Conservation (phyloP, 2,113 vertebrate genomes). For the Rissa tridactyla region DNA sequence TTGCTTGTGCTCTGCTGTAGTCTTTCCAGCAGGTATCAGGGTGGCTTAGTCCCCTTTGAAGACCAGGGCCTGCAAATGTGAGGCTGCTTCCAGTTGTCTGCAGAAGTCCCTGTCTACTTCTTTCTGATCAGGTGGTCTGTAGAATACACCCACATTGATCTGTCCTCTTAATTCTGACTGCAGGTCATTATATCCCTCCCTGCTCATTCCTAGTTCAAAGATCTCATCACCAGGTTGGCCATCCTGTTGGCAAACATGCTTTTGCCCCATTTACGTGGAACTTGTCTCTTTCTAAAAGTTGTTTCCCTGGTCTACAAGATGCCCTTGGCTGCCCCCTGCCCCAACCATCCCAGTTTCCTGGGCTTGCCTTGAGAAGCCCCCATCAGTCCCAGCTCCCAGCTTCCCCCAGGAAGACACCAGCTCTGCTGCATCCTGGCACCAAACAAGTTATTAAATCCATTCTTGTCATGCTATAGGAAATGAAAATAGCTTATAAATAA, state of each 20-base stretch:
- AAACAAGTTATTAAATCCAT: neutral
- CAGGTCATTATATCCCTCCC: neutral
- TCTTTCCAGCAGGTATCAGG: neutral
- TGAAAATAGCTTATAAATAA: neutral
- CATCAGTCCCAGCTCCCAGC: neutral
- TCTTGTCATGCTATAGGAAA: neutral
- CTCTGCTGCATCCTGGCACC: neutral
- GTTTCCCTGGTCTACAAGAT: neutral
- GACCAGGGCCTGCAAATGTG: neutral
- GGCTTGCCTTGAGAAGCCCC: neutral
- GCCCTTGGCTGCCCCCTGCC: fast-evolving
- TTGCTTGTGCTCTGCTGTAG: neutral
- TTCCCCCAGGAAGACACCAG: neutral
- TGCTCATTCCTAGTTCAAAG: neutral
- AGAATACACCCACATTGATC: neutral
- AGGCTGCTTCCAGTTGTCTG: neutral
- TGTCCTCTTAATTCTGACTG: neutral
- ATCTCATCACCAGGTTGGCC: neutral
- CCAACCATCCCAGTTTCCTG: neutral
- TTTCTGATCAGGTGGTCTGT: neutral
- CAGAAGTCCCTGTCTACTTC: neutral
- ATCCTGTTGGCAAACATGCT: neutral
- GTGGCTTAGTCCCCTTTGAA: neutral
- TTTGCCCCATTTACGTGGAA: neutral
- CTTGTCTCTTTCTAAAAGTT: neutral